A percentile compares a stretch with the other conserved stretches of the same genome.
phyloP scores from a whole-genome alignment of 2,888 invertebrate species.

The Drosophila imparisetae region DNA sequence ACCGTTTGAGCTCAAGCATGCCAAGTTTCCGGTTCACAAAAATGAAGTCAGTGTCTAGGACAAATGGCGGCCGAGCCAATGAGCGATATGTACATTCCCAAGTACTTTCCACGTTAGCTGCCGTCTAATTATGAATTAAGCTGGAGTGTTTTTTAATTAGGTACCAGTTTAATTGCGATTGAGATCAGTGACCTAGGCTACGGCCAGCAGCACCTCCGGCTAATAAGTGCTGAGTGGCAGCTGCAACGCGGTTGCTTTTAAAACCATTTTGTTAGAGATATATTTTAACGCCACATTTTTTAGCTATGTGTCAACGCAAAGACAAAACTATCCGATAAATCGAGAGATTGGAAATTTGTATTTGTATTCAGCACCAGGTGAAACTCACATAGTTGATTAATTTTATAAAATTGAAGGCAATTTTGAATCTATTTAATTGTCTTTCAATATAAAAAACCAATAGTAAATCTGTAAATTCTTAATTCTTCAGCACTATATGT shows the following conservation, averaged over 20 bases:
- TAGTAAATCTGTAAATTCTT: not conserved
- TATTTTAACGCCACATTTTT: constrained; percentile 11
- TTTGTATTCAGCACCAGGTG: not conserved
- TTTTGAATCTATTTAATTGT: not conserved
- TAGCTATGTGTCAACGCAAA: not conserved
- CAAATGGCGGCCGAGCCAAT: constrained; percentile 52
- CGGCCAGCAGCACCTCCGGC: constrained; percentile 2
- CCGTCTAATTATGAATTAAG: constrained; percentile 5
- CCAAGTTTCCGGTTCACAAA: constrained; percentile 67
- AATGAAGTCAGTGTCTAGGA: constrained; percentile 76
- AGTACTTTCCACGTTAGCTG: constrained; percentile 44
- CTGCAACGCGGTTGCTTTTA: constrained; percentile 23
- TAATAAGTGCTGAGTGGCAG: not conserved
- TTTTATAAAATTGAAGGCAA: not conserved
- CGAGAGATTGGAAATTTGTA: constrained; percentile 1
- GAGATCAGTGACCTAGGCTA: constrained; percentile 44
- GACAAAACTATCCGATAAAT: not conserved
- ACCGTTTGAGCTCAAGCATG: constrained; percentile 48
- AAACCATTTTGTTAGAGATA: not conserved
- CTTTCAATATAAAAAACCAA: not conserved
- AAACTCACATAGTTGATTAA: not conserved
- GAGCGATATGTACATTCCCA: constrained; percentile 7
- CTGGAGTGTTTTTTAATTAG: constrained; percentile 61
- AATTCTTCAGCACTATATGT: not conserved
- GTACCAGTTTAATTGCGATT: constrained; percentile 34